Percentiles rank a stretch among this genome's conserved stretches.
Conservation (phyloP, 2,797 vertebrate genomes). For the Mionectes olivaceus region DNA sequence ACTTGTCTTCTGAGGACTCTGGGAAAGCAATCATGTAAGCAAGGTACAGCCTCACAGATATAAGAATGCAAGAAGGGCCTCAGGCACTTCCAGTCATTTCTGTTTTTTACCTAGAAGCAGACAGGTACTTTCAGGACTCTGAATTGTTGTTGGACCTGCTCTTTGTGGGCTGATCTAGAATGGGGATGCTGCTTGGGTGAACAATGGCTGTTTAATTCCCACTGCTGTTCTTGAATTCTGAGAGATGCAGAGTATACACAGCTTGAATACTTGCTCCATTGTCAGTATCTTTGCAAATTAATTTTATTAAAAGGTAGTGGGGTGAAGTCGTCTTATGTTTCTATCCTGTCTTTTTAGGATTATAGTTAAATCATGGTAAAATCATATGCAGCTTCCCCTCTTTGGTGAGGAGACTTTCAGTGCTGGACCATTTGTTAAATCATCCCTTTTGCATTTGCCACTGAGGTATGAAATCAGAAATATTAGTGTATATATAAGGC, state of each 20-base stretch:
- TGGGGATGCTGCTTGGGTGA: neutral
- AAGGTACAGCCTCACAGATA: neutral
- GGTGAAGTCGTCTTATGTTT: neutral
- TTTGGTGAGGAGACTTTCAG: neutral
- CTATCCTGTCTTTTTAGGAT: neutral
- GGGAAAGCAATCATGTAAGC: neutral
- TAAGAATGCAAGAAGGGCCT: neutral
- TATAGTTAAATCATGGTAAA: neutral
- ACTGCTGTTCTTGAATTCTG: neutral
- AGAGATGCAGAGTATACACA: neutral
- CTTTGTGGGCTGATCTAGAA: neutral
- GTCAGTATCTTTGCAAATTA: neutral
- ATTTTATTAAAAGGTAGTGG: neutral
- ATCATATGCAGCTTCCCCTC: neutral
- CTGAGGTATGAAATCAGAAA: neutral
- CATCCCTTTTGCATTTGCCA: neutral
- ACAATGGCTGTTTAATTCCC: neutral
- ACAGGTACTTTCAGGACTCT: accelerated
- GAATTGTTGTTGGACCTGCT: neutral
- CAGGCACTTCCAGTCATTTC: neutral
- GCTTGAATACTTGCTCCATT: neutral
- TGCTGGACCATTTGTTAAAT: neutral
- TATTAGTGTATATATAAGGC: neutral
- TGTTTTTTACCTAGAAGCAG: neutral
- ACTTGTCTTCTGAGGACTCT: neutral